A percentile compares a stretch with the other conserved stretches of the same genome.
These are phyloP conservation scores for Petrocephalus schoutedeni DNA, from an alignment of 2,797 vertebrate genomes.

Conservation along the genomic window DNA sequence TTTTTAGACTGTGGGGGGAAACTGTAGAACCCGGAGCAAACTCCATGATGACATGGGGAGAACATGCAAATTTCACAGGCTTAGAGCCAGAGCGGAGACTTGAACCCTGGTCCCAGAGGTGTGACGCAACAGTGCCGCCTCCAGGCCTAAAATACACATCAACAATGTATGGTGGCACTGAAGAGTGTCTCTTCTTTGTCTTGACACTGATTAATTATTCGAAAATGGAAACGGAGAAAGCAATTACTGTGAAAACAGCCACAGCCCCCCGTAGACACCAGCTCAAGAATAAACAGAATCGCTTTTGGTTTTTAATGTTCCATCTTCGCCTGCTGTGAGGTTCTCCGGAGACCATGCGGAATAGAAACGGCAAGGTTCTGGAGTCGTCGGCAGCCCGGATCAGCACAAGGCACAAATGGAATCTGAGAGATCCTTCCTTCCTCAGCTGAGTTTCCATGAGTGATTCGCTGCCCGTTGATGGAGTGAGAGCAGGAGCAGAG, in stretches of 20 bases:
- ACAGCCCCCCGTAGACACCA: neutral
- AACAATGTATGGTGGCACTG: neutral
- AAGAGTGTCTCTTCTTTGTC: neutral
- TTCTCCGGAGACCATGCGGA: neutral
- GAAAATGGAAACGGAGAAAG: neutral
- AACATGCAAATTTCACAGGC: neutral
- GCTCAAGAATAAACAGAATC: constrained; percentile 7
- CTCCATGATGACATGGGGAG: neutral
- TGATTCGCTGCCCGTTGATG: neutral
- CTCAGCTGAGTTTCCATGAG: neutral
- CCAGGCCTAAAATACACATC: neutral
- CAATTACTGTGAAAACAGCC: constrained; percentile 6
- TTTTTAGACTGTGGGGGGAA: neutral
- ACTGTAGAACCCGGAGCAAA: neutral
- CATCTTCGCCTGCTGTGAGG: neutral
- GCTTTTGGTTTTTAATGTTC: neutral
- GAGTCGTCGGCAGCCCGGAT: neutral
- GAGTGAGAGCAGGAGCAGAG: neutral
- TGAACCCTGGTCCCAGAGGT: neutral
- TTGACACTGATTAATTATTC: neutral
- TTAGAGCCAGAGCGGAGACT: neutral
- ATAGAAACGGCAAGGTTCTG: neutral
- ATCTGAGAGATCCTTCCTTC: constrained; percentile 13
- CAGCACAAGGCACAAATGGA: neutral
- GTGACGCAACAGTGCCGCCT: neutral